A percentile compares a stretch with the other conserved stretches of the same genome.
Conservation (phyloP, 1,140 invertebrate genomes). For the Tetraneura akinire region DNA sequence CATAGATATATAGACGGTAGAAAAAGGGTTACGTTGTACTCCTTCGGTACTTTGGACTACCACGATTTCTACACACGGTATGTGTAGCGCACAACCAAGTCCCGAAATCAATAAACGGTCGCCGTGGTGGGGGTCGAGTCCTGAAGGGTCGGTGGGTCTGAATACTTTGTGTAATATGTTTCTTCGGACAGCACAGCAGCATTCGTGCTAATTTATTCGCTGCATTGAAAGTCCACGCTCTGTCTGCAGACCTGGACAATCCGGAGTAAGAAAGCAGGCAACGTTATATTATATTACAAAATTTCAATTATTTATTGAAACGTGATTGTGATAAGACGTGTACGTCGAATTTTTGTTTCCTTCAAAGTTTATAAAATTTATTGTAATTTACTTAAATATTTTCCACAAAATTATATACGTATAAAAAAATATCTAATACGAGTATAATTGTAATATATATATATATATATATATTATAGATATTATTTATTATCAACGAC, state of each 20-base stretch:
- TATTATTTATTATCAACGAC: too few relatives aligned
- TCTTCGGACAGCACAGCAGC: constrained; percentile 19
- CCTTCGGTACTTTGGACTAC: constrained; percentile 21
- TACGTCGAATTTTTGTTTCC: too few relatives aligned
- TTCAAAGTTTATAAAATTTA: too few relatives aligned
- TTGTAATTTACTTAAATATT: too few relatives aligned
- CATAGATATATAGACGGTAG: not conserved
- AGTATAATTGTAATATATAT: too few relatives aligned
- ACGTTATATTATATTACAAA: too few relatives aligned
- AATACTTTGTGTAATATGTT: constrained; percentile 27
- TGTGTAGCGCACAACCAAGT: not conserved
- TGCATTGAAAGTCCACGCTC: not conserved
- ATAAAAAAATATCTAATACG: too few relatives aligned
- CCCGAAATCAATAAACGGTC: constrained; percentile 42
- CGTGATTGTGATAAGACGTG: too few relatives aligned
- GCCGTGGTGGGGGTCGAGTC: not conserved
- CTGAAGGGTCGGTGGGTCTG: not conserved
- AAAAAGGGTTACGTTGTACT: constrained; percentile 38
- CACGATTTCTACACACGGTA: not conserved
- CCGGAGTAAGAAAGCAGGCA: too few relatives aligned
- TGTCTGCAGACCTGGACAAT: not conserved
- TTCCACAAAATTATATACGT: too few relatives aligned
- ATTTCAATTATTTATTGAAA: too few relatives aligned
- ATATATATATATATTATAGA: too few relatives aligned
- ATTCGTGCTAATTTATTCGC: constrained; percentile 23